Base-by-base conservation (phyloP, 2,888 invertebrate species). In the Meandrusa payeni region DNA sequence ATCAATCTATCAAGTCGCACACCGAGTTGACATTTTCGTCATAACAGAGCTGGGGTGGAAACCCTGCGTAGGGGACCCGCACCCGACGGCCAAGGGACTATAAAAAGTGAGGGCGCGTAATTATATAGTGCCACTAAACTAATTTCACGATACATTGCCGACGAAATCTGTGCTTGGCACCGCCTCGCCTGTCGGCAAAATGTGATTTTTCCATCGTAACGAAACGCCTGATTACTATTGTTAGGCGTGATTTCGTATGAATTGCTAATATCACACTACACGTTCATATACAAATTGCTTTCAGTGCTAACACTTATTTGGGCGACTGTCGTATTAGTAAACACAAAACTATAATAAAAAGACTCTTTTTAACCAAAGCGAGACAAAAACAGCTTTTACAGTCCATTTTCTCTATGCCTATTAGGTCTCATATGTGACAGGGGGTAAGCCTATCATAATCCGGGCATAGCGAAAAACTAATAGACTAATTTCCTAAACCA, bases 81-180 rank as follows among this genome's bases (percentile, higher is more conserved):
- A 46, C 45, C 49, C 57, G 45, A 36, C 59, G 57, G 53, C 55
- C 57, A 59, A 64, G 75, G 76, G 76, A 63, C 74, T 64, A 80
- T 82, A 86, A 86, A 86, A 86, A 83, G 69, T 71, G 68, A 73
- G 83, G 81, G 77, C 69, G 70, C 80, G 77, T 87, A 87, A 87
- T 87, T 87, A 87, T 85, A 87, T 86, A 86, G 83, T 86, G 80
- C 80, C 80, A 83, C 81, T 85, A 87, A 87, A 86, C 87, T 87
- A 86, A 87, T 87, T 87, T 87, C 83, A 87, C 86, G 87, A 85
- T 86, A 87, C 85, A 86, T 85, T 85, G 87, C 80, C 82, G 73
- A 69, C 80, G 74, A 85, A 87, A 87, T 86, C 87, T 86, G 87
- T 77, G 81, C 85, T 76, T 82, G 86, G 87, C 86, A 86, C 86